phyloP scores from a whole-genome alignment of 30 jellyfish, hydroid and myxozoan species.

The Chrysaora quinquecirrha region DNA sequence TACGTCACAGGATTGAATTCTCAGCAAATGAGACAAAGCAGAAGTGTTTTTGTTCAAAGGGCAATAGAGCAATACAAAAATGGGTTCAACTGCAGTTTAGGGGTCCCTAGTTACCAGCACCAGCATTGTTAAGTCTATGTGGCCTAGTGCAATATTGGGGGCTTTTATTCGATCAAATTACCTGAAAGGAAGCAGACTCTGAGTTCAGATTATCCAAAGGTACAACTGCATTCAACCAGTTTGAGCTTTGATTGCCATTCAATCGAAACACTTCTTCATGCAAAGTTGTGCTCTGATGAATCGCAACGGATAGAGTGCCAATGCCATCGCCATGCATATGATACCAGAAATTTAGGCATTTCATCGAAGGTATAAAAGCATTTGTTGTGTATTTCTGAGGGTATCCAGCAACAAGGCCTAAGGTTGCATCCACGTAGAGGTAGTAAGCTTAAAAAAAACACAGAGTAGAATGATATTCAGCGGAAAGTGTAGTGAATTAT shows the following conservation, averaged over 20 bases:
- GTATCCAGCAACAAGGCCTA: conserved; percentile 25
- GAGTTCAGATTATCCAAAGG: conserved; percentile 38
- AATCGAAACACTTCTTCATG: conserved; percentile 53
- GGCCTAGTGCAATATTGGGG: too few species aligned
- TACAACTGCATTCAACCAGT: conserved; percentile 47
- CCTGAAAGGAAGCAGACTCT: conserved; percentile 29
- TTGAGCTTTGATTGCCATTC: conserved; percentile 60
- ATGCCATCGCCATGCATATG: conserved; percentile 84
- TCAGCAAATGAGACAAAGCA: too few species aligned
- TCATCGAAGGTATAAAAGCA: conserved; percentile 22
- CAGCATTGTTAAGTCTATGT: too few species aligned
- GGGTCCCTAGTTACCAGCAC: too few species aligned
- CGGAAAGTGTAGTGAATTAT: too few species aligned
- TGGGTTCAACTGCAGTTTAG: too few species aligned
- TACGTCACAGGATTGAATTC: too few species aligned
- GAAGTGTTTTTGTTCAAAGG: too few species aligned
- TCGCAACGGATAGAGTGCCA: conserved; percentile 57
- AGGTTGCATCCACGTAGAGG: conserved; percentile 53
- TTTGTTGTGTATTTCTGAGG: conserved; percentile 38
- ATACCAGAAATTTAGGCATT: conserved; percentile 78
- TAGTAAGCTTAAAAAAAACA: conserved; percentile 24
- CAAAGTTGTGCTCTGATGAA: conserved; percentile 9
- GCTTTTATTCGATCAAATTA: too few species aligned
- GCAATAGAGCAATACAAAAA: too few species aligned
- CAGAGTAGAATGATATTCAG: not conserved